Conservation (phyloP, 23 tunicate genomes). For the Halocynthia roretzi region DNA sequence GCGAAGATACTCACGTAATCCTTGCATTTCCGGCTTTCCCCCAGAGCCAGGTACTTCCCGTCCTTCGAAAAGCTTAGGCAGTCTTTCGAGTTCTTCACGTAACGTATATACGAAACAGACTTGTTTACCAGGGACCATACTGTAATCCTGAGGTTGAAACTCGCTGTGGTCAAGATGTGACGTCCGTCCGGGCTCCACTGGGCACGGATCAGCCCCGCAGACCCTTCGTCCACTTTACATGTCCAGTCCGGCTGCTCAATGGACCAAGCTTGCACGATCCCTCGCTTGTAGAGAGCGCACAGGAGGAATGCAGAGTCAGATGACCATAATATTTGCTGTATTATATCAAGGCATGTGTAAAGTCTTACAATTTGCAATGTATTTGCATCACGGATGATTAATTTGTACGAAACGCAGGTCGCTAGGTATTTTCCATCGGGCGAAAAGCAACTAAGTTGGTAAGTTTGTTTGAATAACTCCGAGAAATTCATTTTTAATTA, state of each 20-base stretch:
- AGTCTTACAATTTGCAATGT: constrained; percentile 76
- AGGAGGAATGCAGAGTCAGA: constrained; percentile 79
- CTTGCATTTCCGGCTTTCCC: constrained; percentile 79
- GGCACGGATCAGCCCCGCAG: constrained; percentile 81
- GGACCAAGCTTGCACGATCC: constrained; percentile 92
- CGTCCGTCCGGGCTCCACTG: constrained; percentile 95
- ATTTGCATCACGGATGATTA: constrained; percentile 66
- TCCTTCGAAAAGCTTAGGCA: constrained; percentile 72
- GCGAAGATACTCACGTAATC: constrained; percentile 76
- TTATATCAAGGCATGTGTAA: constrained; percentile 88
- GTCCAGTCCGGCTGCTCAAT: constrained; percentile 97
- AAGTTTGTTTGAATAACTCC: constrained; percentile 76
- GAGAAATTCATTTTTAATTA: constrained; percentile 77
- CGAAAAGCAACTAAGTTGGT: constrained; percentile 54
- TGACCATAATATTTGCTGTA: constrained; percentile 81
- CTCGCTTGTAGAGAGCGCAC: constrained; percentile 86
- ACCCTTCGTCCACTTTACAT: constrained; percentile 96
- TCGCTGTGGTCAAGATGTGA: constrained; percentile 82
- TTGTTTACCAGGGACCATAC: constrained; percentile 94
- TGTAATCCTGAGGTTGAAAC: constrained; percentile 82
- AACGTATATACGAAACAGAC: constrained; percentile 87
- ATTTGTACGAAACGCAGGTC: constrained; percentile 81
- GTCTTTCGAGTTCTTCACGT: constrained; percentile 82
- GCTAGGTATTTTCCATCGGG: constrained; percentile 83
- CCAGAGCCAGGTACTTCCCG: constrained; percentile 87